Conservation (phyloP, 2,113 vertebrate species). For the Apteryx mantelli region DNA sequence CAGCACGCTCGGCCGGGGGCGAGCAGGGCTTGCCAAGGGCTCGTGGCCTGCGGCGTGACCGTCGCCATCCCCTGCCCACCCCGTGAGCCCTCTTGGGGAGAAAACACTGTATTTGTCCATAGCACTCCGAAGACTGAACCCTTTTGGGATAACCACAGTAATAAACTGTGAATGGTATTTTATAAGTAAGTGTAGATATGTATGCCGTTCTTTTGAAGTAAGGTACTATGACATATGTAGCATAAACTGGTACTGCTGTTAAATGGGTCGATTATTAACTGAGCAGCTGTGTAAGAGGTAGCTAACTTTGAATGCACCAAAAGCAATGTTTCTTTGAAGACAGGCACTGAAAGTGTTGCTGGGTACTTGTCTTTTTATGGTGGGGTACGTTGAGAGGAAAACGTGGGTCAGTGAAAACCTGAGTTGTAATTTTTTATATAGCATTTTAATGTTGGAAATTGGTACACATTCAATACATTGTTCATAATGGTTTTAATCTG, state of each 20-base stretch:
- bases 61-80: background rate
- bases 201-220: slow-evolving; percentile 76
- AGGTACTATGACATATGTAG: slow-evolving; percentile 85
- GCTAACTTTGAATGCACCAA: slow-evolving; percentile 82
- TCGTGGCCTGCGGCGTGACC: background rate
- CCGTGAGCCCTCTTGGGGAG: slow-evolving; percentile 56
- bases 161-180: slow-evolving; percentile 74
- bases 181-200: slow-evolving; percentile 76
- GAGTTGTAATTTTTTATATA: background rate
- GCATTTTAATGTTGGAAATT: background rate
- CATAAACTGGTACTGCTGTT: slow-evolving; percentile 86
- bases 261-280: slow-evolving; percentile 82
- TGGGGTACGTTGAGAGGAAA: background rate
- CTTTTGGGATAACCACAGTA: slow-evolving; percentile 76
- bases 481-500: background rate
- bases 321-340: background rate
- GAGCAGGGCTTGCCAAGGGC: background rate
- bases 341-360: background rate
- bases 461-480: accelerated
- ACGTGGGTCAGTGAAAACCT: background rate
- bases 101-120: slow-evolving; percentile 37
- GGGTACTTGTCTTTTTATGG: background rate
- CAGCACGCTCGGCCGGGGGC: no score
- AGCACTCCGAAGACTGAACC: slow-evolving; percentile 75
- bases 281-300: slow-evolving; percentile 81